These are phyloP conservation scores for Dermolepida albohirtum DNA, from an alignment of 2,888 invertebrate genomes.

Conservation along the genomic window DNA sequence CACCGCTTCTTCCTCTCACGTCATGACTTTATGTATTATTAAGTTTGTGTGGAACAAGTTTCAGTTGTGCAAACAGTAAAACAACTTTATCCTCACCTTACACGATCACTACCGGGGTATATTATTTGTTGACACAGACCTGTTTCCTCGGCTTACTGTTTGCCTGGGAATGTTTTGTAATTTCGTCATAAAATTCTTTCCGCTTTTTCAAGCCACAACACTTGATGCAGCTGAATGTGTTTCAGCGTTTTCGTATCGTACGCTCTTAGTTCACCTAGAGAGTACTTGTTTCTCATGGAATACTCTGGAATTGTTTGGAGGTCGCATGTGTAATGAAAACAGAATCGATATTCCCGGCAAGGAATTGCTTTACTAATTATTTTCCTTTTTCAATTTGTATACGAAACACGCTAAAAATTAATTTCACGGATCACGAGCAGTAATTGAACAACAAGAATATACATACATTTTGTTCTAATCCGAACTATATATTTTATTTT, in stretches of 20 bases:
- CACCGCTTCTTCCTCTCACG: slow-evolving; percentile 18
- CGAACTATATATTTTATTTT: no score
- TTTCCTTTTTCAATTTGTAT: background rate
- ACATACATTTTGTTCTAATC: no score
- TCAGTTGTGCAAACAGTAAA: slow-evolving; percentile 53
- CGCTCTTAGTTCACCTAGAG: no score
- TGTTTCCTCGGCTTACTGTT: slow-evolving; percentile 25
- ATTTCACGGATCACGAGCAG: background rate
- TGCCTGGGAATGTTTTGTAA: slow-evolving; percentile 35
- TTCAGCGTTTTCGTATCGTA: no score
- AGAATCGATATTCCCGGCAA: no score
- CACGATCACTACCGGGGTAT: slow-evolving; percentile 36
- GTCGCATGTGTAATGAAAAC: no score
- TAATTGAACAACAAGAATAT: background rate
- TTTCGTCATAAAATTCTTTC: slow-evolving; percentile 34
- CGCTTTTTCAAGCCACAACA: background rate
- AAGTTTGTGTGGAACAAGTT: slow-evolving; percentile 48
- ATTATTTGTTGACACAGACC: slow-evolving; percentile 47
- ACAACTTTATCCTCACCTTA: slow-evolving; percentile 47
- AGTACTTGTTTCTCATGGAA: no score
- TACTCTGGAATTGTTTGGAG: no score
- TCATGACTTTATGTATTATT: slow-evolving; percentile 40
- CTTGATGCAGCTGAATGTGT: no score
- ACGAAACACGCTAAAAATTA: background rate
- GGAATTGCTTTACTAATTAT: slow-evolving; percentile 1